These are phyloP conservation scores for Protophormia terraenovae DNA, from an alignment of 2,888 invertebrate genomes.

Conservation along the genomic window DNA sequence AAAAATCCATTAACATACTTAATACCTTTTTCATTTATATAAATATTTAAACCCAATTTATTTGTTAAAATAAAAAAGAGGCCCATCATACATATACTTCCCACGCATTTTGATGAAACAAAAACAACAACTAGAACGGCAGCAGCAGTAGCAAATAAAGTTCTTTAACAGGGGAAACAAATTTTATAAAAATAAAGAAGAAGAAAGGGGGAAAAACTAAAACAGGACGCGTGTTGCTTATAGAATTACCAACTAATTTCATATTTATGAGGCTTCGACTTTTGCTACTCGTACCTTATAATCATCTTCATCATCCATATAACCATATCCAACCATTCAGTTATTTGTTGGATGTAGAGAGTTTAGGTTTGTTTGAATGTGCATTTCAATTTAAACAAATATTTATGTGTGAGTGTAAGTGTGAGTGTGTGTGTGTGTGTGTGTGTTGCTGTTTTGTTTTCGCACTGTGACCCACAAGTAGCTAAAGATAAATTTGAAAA, in stretches of 20 bases:
- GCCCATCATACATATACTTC: conserved; percentile 57
- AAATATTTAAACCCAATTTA: conserved; percentile 65
- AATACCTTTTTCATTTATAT: conserved; percentile 41
- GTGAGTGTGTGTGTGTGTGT: background rate
- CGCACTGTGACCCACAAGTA: conserved; percentile 45
- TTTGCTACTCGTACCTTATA: conserved; percentile 49
- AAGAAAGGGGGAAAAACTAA: conserved; percentile 42
- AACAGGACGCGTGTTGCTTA: conserved; percentile 79
- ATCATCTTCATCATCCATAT: conserved; percentile 15
- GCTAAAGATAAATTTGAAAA: conserved; percentile 18
- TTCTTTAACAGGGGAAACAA: conserved; percentile 24
- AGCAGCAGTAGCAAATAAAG: conserved; percentile 18
- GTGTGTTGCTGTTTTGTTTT: conserved; percentile 28
- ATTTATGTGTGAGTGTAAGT: too few relatives aligned
- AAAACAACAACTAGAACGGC: conserved; percentile 36
- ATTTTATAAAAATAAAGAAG: background rate
- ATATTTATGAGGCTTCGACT: conserved; percentile 79
- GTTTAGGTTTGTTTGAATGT: background rate
- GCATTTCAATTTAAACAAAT: conserved; percentile 39
- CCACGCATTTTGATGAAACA: conserved; percentile 36
- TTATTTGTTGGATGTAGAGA: background rate
- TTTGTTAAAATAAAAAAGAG: conserved; percentile 41
- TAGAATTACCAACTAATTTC: conserved; percentile 80
- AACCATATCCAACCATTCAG: background rate
- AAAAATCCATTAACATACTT: conserved; percentile 47